Evolutionary conservation across 2,113 vertebrate species (phyloP), one percentile per base, ranked within the genome.

Genomic region (Melanotaenia duboulayi): DNA sequence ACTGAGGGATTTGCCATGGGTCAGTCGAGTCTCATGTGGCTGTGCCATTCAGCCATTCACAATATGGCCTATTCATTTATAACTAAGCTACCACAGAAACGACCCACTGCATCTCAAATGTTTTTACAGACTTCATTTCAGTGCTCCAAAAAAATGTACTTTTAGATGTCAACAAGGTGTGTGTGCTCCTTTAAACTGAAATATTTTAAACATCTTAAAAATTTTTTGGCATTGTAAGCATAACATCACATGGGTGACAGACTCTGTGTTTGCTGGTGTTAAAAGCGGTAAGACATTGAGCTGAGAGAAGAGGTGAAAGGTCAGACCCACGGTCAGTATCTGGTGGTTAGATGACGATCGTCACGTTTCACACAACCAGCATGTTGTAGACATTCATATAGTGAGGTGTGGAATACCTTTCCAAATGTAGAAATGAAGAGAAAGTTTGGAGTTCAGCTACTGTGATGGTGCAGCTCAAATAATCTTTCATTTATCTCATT

Each of bases 11-110:
- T 81, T 89, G 78, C 75, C 50, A 42, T 35, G 58, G 60, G 48
- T 84, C 87, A 81, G 72, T 25, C 8, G 35, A 16, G 65, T 82
- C 56, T 85, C 76, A 52, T 40, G 80, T 85, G 56, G 17, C 83
- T 46, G 11, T 57, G 64, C 22, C 35, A 13, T 72, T 46, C n/a
- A 72, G 48, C 42, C 22, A 67, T 48, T 50, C 40, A 68, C 57
- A 76, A 69, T 35, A 71, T 22, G 52, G 66, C 22, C 46, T 32
- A n/a, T 7, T 32, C 12, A 60, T 64, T 51, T 19, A 28, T 44
- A 44, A 69, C 16, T 65, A 64, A 22, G 46, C 42, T 10, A 59
- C 61, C 8, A 22, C 20, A 19, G 52, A 56, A 58, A 42, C 37
- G 16, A 42, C 10, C 25, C 28, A 55, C 1, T 4, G 11, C 11